phyloP scores from a whole-genome alignment of 1,140 invertebrate species.

The Acromyrmex echinatior region DNA sequence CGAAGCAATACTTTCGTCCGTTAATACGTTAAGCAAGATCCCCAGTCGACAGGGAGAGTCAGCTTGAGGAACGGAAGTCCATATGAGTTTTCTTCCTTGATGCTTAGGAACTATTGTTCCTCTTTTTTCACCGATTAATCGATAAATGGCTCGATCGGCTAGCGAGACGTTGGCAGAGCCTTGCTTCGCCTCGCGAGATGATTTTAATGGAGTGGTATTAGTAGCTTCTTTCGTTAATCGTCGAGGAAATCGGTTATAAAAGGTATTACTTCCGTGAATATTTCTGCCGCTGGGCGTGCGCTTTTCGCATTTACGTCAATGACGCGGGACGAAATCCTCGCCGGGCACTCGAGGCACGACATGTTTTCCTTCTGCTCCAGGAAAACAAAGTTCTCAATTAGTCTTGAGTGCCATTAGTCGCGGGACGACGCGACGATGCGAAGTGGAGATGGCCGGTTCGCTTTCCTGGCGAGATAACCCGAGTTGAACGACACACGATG shows the following conservation, averaged over 20 bases:
- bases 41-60: neutral
- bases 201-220: slow-evolving; percentile 4
- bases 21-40: slow-evolving; percentile 25
- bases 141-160: slow-evolving; percentile 33
- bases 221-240: slow-evolving; percentile 24
- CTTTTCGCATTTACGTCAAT: slow-evolving; percentile 28
- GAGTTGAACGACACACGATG: slow-evolving; percentile 72
- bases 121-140: neutral
- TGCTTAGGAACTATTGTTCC: neutral
- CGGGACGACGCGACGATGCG: slow-evolving; percentile 9
- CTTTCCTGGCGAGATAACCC: slow-evolving; percentile 70
- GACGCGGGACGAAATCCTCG: slow-evolving; percentile 48
- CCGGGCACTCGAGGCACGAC: slow-evolving; percentile 28
- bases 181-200: slow-evolving; percentile 3
- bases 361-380: slow-evolving; percentile 39
- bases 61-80: slow-evolving; percentile 14
- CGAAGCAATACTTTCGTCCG: slow-evolving; percentile 30
- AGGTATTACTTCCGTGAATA: slow-evolving; percentile 32
- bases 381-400: slow-evolving; percentile 66
- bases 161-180: neutral
- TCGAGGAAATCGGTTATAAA: slow-evolving; percentile 45
- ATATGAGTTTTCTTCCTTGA: neutral
- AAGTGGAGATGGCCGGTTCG: slow-evolving; percentile 31
- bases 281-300: neutral
- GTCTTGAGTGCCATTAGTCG: slow-evolving; percentile 56